These are phyloP conservation scores for Agriopis leucophaearia DNA, from an alignment of 2,888 invertebrate genomes.

Conservation along the genomic window DNA sequence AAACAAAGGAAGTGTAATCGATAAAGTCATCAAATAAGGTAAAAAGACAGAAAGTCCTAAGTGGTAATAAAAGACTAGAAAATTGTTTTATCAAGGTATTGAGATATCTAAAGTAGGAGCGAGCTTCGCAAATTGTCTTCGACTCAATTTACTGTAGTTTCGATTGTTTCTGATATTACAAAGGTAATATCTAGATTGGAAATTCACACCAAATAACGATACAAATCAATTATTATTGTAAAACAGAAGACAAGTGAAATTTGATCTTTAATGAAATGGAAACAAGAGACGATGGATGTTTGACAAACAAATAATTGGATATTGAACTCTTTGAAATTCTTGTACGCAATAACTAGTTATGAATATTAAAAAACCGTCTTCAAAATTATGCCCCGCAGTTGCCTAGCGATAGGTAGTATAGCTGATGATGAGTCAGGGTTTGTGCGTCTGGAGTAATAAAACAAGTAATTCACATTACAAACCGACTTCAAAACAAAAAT, in stretches of 20 bases:
- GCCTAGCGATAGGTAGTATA: too few relatives aligned
- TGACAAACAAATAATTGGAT: not conserved
- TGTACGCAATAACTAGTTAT: too few relatives aligned
- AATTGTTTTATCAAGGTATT: not conserved
- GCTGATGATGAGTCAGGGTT: too few relatives aligned
- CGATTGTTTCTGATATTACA: conserved; percentile 30
- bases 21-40: too few relatives aligned
- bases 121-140: conserved; percentile 25
- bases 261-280: conserved; percentile 5
- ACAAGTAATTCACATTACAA: too few relatives aligned
- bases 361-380: too few relatives aligned
- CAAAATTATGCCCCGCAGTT: too few relatives aligned
- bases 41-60: not conserved
- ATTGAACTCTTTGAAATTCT: not conserved
- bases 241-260: conserved; percentile 27
- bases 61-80: not conserved
- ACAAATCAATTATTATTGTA: not conserved
- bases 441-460: too few relatives aligned
- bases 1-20: too few relatives aligned
- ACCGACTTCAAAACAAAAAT: too few relatives aligned
- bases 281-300: not conserved
- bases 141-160: conserved; percentile 40
- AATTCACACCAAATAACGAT: conserved; percentile 23
- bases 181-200: conserved; percentile 33
- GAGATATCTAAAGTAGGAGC: not conserved